A percentile compares a stretch with the other conserved stretches of the same genome.
Conservation (phyloP, 2,888 invertebrate species). For the Lymantria dispar region DNA sequence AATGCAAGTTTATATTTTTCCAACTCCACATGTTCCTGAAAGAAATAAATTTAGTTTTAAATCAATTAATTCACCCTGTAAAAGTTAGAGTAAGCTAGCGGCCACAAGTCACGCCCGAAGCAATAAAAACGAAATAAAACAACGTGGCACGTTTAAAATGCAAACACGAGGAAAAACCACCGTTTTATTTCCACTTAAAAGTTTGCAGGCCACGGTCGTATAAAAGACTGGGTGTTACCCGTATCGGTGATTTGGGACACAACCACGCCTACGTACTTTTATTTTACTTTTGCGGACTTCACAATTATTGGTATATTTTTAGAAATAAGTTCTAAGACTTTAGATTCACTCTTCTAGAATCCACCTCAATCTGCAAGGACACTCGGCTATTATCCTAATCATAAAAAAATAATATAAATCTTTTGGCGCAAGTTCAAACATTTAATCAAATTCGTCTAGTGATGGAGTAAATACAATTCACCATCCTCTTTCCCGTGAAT, state of each 20-base stretch:
- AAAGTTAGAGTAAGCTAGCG: conserved; percentile 29
- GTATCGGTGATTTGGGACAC: conserved; percentile 50
- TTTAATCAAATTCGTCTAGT: too few species aligned
- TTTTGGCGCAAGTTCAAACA: too few species aligned
- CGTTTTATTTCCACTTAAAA: conserved; percentile 65
- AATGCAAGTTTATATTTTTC: too few species aligned
- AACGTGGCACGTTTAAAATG: conserved; percentile 43
- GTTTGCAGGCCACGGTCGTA: conserved; percentile 52
- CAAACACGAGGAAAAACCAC: conserved; percentile 42
- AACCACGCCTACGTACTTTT: conserved; percentile 36
- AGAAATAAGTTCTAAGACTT: too few species aligned
- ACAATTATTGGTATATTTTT: too few species aligned
- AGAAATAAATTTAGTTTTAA: background rate
- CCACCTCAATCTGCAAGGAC: too few species aligned
- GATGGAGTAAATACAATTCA: too few species aligned
- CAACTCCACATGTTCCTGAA: too few species aligned
- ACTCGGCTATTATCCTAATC: too few species aligned
- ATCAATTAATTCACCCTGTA: conserved; percentile 16
- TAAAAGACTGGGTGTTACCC: conserved; percentile 53
- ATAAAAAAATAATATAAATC: too few species aligned
- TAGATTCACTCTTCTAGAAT: too few species aligned
- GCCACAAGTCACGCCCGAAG: conserved; percentile 37
- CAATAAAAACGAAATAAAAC: conserved; percentile 49
- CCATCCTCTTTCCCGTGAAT: too few species aligned
- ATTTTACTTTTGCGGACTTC: conserved; percentile 24